Evolutionary conservation across 2,113 vertebrate species (phyloP).

Genomic region (Sinocyclocheilus anophthalmus): DNA sequence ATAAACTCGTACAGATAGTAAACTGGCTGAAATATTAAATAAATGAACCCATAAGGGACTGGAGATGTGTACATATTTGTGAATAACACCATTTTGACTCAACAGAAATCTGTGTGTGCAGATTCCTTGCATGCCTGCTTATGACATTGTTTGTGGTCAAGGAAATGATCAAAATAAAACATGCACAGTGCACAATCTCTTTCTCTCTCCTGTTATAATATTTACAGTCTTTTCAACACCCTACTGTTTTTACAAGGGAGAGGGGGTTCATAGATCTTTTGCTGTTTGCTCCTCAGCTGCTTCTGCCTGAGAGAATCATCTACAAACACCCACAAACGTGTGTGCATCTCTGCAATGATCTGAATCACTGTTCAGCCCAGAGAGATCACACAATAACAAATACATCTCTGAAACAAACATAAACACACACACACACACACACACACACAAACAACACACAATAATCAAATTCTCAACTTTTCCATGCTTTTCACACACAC

Average conservation of each 20-base stretch:
- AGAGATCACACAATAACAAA: constrained; percentile 25
- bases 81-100: not conserved
- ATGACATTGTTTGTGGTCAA: constrained; percentile 9
- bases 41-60: not conserved
- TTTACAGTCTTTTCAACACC: constrained; percentile 27
- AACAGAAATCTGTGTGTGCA: not conserved
- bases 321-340: not conserved
- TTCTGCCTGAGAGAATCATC: not conserved
- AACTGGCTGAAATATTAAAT: not conserved
- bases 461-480: not conserved
- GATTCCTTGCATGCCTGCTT: not conserved
- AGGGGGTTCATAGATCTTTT: not conserved
- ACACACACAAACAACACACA: constrained; percentile 7
- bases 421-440: not conserved
- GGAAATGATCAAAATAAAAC: constrained; percentile 17
- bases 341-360: not conserved
- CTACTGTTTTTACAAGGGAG: not conserved
- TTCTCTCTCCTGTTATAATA: constrained; percentile 13
- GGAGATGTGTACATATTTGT: not conserved
- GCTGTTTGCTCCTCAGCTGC: not conserved
- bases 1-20: not conserved
- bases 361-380: not conserved
- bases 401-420: not conserved
- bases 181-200: not conserved
- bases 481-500: not conserved